Conservation (phyloP, 2,113 vertebrate genomes). For the Sapajus apella region DNA sequence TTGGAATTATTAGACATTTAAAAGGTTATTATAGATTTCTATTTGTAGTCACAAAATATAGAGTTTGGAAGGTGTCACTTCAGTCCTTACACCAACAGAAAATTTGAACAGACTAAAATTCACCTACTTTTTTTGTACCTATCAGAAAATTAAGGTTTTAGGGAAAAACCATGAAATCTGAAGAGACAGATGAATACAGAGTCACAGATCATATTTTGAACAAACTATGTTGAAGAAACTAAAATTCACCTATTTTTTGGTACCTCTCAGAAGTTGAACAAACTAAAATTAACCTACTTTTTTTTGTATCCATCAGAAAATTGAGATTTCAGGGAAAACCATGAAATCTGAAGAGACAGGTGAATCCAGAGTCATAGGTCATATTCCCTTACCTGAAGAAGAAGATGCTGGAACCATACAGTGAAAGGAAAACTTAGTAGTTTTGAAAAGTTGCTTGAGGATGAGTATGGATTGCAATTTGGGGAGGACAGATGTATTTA, state of each 20-base stretch:
- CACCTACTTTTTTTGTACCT: background rate
- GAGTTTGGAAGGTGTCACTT: background rate
- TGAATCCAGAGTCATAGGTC: background rate
- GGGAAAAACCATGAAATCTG: background rate
- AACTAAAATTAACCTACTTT: background rate
- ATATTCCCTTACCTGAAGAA: too few species aligned
- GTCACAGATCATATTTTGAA: background rate
- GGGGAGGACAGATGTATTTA: background rate
- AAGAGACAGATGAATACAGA: background rate
- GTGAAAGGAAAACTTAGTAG: background rate
- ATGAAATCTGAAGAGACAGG: background rate
- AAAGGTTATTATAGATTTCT: background rate
- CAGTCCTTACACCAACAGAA: background rate
- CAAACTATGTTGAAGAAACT: too few species aligned
- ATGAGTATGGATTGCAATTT: accelerated
- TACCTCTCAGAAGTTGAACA: too few species aligned
- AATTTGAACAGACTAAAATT: background rate
- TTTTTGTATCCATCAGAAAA: background rate
- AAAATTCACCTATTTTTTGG: background rate
- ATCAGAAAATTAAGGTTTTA: background rate
- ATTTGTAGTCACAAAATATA: background rate
- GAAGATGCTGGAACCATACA: background rate
- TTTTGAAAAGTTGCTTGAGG: too few species aligned
- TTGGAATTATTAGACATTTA: background rate
- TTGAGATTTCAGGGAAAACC: background rate